phyloP scores from a whole-genome alignment of 1,140 invertebrate species.

The Lamellibrachia luymesi region DNA sequence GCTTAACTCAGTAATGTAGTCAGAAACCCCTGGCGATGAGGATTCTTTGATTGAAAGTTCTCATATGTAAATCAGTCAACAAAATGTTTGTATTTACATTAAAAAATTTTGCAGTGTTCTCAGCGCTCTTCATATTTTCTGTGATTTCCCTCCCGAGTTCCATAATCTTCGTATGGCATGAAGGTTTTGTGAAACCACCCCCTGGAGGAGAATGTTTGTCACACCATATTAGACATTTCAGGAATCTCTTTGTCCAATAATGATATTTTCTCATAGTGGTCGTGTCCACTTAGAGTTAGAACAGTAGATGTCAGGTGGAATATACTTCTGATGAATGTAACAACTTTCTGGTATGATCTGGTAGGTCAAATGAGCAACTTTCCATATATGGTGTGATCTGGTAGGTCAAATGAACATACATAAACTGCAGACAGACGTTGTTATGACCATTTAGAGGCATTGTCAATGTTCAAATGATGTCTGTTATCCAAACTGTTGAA shows the following conservation, averaged over 20 bases:
- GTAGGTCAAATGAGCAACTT: background rate
- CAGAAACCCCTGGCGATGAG: too few species aligned
- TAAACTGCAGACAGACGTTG: background rate
- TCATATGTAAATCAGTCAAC: background rate
- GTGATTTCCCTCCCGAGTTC: background rate
- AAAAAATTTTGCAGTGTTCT: background rate
- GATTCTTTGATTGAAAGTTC: too few species aligned
- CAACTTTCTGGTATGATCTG: background rate
- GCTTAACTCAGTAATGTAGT: too few species aligned
- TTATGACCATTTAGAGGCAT: background rate
- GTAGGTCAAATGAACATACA: background rate
- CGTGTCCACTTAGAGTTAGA: background rate
- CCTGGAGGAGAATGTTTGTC: background rate
- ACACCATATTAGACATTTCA: background rate
- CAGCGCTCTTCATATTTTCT: too few species aligned
- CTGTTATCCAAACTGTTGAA: background rate
- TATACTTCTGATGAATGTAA: too few species aligned
- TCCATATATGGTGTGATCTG: background rate
- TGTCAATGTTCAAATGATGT: background rate
- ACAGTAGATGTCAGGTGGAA: background rate
- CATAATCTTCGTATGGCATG: background rate
- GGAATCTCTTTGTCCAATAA: background rate
- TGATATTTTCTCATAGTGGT: background rate
- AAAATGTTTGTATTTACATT: background rate
- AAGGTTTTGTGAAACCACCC: background rate